Percentiles rank a stretch among this genome's conserved stretches.
Conservation (phyloP, 1,140 invertebrate genomes). For the Lordiphosa stackelbergi region DNA sequence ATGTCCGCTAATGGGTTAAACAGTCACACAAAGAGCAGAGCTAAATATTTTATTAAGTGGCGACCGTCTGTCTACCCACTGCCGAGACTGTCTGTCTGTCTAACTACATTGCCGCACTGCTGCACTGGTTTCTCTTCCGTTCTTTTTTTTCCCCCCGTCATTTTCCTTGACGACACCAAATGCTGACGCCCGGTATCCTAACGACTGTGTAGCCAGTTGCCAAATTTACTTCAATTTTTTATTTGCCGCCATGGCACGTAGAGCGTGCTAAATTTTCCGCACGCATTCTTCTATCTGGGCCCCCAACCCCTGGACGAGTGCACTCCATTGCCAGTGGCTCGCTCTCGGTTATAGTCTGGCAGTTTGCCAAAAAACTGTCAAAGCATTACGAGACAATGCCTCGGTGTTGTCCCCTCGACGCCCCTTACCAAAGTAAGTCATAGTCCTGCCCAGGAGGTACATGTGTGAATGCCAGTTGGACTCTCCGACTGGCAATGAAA, state of each 20-base stretch:
- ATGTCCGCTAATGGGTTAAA: conserved; percentile 7
- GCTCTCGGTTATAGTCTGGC: conserved; percentile 39
- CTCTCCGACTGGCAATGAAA: conserved; percentile 55
- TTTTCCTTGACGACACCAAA: conserved; percentile 30
- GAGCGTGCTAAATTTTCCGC: conserved; percentile 68
- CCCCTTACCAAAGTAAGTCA: conserved; percentile 19
- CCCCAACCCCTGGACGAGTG: conserved; percentile 22
- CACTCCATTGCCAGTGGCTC: conserved; percentile 41
- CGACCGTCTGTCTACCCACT: conserved; percentile 11
- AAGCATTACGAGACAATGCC: conserved; percentile 61
- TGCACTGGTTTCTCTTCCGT: conserved; percentile 31
- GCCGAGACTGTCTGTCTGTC: conserved; percentile 27
- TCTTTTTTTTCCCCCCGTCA: background rate
- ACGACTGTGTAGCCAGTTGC: conserved; percentile 64
- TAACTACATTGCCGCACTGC: conserved; percentile 63
- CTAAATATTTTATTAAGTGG: conserved; percentile 13
- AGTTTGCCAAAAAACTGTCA: conserved; percentile 70
- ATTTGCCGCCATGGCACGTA: conserved; percentile 60
- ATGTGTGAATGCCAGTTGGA: conserved; percentile 51
- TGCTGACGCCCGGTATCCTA: conserved; percentile 48
- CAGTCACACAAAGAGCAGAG: background rate
- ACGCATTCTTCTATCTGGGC: conserved; percentile 51
- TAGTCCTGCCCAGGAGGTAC: conserved; percentile 31
- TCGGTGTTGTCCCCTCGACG: conserved; percentile 5
- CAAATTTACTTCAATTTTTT: conserved; percentile 74